A percentile compares a stretch with the other conserved stretches of the same genome.
Conservation (phyloP, 2,113 vertebrate genomes). For the Pterocles burchelli region DNA sequence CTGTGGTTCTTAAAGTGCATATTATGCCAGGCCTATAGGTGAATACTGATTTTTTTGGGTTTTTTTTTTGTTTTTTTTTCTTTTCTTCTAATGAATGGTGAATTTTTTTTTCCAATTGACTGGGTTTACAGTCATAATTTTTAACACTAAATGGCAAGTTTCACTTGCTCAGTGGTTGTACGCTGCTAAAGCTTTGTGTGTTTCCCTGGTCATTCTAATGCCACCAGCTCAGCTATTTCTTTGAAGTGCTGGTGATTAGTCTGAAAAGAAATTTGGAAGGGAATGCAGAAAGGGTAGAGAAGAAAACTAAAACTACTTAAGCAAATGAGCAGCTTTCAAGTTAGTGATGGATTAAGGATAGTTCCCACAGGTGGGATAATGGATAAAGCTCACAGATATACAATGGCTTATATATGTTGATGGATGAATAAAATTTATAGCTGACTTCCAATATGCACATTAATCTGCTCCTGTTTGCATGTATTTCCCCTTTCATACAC, state of each 20-base stretch:
- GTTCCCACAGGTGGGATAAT: background rate
- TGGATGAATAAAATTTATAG: background rate
- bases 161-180: constrained; percentile 24
- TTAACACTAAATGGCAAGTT: constrained; percentile 14
- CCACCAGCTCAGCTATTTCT: constrained; percentile 40
- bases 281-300: background rate
- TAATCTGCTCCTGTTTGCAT: background rate
- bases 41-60: background rate
- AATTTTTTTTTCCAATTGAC: background rate
- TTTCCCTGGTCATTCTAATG: constrained; percentile 45
- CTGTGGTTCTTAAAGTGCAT: background rate
- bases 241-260: constrained; percentile 36
- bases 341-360: background rate
- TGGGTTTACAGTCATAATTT: constrained; percentile 29
- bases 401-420: background rate
- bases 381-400: background rate
- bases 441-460: background rate
- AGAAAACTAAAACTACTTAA: constrained; percentile 24
- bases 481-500: background rate
- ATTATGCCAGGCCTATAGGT: background rate
- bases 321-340: background rate
- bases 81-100: background rate
- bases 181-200: constrained; percentile 34
- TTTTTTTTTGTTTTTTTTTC: background rate
- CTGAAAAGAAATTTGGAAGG: constrained; percentile 46